Base-by-base conservation (phyloP, 2,113 vertebrate genomes). In the Cephalopterus ornatus region DNA sequence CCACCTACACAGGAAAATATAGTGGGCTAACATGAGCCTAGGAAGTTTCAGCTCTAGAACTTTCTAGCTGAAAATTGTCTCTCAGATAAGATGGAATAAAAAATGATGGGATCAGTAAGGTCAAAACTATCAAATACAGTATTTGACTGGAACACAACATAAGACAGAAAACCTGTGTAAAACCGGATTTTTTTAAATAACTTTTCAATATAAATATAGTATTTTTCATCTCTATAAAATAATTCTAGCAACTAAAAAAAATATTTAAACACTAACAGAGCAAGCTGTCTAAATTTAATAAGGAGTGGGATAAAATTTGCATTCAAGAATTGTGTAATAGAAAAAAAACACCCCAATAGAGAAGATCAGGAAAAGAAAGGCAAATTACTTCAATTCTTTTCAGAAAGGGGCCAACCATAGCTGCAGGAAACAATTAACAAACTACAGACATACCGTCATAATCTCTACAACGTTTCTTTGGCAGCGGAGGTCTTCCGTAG, bases 391-490 rank as follows among this genome's bases (percentile, higher is more conserved):
- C 28, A 18, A 3, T 32, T 32, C 26, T 80, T 83, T 73, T 42
- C 49, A 83, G 53, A 76, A 65, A 74, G 17, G 1, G 9, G 6
- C 6, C 14, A 76, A 27, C 20, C 24, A 53, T 1, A 73, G 22
- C 28, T 79, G 33, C 20, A 86, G 9, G 16, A 82, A 91, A 14
- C 23, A 84, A 52, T 21, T 44, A 32, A 77, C 65, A 80, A 81
- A 52, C 35, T 9, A 66, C 37, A 80, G 24, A 81, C 96, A 97
- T 98, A 99, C 99, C 99, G 77, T 99, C 99, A 95, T 99, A 99
- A 97, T 99, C 99, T 91, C 99, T 98, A 95, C 99, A 99, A 47
- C 99, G 98, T 94, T 99, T 99, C 95, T 99, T 99, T 87, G 97
- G 99, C 80, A 98, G 98, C 4, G 98, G 99, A 59, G 98, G 98